phyloP scores from a whole-genome alignment of 2,113 vertebrate species.

The Connochaetes taurinus region DNA sequence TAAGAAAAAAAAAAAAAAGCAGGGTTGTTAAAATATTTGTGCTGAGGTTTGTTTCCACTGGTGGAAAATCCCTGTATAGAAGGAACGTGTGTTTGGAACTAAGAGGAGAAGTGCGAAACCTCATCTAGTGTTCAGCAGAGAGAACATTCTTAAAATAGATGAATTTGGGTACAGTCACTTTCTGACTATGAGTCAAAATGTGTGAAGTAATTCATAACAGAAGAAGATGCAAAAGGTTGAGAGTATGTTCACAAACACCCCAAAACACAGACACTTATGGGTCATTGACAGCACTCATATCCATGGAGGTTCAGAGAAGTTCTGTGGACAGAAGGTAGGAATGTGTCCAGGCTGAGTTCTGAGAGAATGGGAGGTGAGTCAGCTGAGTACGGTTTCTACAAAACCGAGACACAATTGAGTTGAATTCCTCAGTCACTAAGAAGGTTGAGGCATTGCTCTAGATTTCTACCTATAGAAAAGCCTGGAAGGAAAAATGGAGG shows the following conservation, averaged over 20 bases:
- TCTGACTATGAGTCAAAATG: not conserved
- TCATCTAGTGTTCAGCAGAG: not conserved
- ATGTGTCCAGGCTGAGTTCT: not conserved
- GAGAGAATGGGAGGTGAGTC: not conserved
- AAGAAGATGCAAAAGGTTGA: not conserved
- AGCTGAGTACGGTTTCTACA: not conserved
- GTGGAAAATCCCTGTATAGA: not conserved
- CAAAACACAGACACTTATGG: not conserved
- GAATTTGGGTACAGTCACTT: not conserved
- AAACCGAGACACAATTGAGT: not conserved
- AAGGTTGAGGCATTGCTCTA: not conserved
- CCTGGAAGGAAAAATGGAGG: not conserved
- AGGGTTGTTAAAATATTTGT: not conserved
- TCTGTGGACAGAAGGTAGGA: not conserved
- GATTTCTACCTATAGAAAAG: not conserved
- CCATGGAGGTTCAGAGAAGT: not conserved
- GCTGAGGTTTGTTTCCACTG: not conserved
- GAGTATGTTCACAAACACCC: not conserved
- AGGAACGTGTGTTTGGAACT: not conserved
- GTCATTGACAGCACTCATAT: not conserved
- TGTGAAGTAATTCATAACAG: not conserved
- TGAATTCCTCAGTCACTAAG: not conserved
- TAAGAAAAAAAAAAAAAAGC: not conserved
- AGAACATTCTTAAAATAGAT: not conserved
- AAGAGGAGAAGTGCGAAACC: not conserved